phyloP scores from a whole-genome alignment of 2,113 vertebrate genomes.

The Esox niger region DNA sequence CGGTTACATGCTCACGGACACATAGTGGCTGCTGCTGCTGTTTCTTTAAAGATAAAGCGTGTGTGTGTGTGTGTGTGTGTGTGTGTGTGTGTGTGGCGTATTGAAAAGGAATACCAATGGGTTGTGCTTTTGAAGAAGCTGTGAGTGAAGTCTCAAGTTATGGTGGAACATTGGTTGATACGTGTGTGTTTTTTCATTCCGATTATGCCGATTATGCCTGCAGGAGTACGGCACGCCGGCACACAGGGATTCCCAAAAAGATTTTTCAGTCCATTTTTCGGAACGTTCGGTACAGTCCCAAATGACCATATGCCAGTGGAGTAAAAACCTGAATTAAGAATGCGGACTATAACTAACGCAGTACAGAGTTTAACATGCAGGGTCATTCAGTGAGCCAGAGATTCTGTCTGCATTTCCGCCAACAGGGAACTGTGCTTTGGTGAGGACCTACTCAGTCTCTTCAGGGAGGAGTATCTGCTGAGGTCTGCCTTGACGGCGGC shows the following conservation, averaged over 20 bases:
- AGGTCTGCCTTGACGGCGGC: constrained; percentile 92
- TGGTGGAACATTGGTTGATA: neutral
- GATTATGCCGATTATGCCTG: neutral
- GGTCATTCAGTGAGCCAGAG: constrained; percentile 25
- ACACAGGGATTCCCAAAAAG: neutral
- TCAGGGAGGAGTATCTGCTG: constrained; percentile 95
- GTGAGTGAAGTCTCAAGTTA: constrained; percentile 16
- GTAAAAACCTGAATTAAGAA: too few relatives aligned
- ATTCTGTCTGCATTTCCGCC: constrained; percentile 18
- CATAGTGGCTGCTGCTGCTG: constrained; percentile 29
- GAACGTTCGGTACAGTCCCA: neutral
- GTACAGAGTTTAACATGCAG: constrained; percentile 11
- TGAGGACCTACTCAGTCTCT: constrained; percentile 91
- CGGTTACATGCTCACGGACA: constrained; percentile 40
- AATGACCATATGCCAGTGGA: neutral
- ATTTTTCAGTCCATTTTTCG: neutral
- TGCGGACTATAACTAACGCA: neutral
- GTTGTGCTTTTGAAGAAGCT: constrained; percentile 3
- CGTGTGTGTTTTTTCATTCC: constrained; percentile 4
- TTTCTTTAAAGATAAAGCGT: constrained; percentile 15
- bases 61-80: constrained; percentile 30
- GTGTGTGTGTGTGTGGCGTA: constrained; percentile 22
- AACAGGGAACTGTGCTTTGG: constrained; percentile 7
- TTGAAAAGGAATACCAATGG: constrained; percentile 41
- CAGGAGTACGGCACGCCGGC: constrained; percentile 5